Base-by-base conservation (phyloP, 2,797 vertebrate genomes). In the Rhinichthys osculus region DNA sequence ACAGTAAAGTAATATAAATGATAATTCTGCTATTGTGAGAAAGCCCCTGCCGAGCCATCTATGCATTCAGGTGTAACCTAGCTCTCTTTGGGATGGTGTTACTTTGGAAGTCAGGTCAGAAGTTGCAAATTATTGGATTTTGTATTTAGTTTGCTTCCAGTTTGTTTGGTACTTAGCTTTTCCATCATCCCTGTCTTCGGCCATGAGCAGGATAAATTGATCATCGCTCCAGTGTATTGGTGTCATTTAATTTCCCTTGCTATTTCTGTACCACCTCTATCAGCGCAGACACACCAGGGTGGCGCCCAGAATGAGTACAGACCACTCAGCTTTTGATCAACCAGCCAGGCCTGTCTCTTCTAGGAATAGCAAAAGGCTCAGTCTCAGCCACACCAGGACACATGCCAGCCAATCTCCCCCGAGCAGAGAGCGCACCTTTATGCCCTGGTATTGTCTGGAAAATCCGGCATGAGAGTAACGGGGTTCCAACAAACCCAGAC, bases 191-290 rank as follows among this genome's bases (percentile, higher is more conserved):
- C 44, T 19, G 40, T 69, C 33, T 35, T 42, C 27, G 44, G 76
- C 57, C 30, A 40, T 23, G 8, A 82, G 74, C 14, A 78, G 77
- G 70, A 64, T 57, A 44, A 78, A 87, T 78, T 78, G 87, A 87
- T 88, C 77, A 40, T 74, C 54, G 42, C 74, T 77, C 70, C 27
- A 57, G 84, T 86, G 82, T 80, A 81, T 87, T 78, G 84, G 85
- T 89, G 84, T 80, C 82, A 70, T 74, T 90, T 82, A 62, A 90
- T 90, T 85, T 82, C 69, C 71, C 83, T 78, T 19, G 67, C 86
- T 89, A 85, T 90, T 89, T 88, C 85, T 87, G 86, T 64, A 44
- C 85, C 85, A 84, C 83, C 70, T 80, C 47, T 77, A 70, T 82
- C 42, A 69, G 70, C 8, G 59, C 67, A 76, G 66, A 54, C 83